These are phyloP conservation scores for Cybosia mesomella DNA, from an alignment of 2,888 invertebrate genomes.

Conservation along the genomic window DNA sequence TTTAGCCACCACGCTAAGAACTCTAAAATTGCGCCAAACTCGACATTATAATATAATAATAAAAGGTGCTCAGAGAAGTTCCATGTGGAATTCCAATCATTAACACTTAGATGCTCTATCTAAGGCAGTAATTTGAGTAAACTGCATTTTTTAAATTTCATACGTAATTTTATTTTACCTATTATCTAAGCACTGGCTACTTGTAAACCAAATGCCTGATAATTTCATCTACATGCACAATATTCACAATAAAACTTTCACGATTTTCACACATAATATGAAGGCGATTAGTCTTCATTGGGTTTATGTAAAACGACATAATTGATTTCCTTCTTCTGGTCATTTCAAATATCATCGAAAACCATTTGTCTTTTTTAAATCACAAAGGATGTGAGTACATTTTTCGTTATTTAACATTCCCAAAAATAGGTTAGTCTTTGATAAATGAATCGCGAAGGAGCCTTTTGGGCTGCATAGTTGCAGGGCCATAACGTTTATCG, in stretches of 20 bases:
- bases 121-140: background rate
- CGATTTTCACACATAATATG: background rate
- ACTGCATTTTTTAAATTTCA: background rate
- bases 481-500: constrained; percentile 91
- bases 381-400: background rate
- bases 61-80: background rate
- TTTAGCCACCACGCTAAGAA: background rate
- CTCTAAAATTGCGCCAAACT: background rate
- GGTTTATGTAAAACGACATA: background rate
- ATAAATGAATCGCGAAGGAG: constrained; percentile 71
- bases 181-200: background rate
- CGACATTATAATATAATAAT: too few relatives aligned
- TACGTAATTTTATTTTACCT: too few relatives aligned
- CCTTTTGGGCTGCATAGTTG: constrained; percentile 89
- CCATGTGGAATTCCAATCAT: background rate
- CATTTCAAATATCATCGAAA: background rate
- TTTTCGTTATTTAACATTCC: background rate
- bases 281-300: background rate
- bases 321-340: background rate
- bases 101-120: background rate
- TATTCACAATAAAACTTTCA: background rate
- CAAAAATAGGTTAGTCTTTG: constrained; percentile 68
- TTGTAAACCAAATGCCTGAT: background rate
- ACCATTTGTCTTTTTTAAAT: background rate
- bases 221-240: constrained; percentile 1